Percentiles rank a stretch among this genome's conserved stretches.
phyloP scores from a whole-genome alignment of 2,888 invertebrate genomes.

The Seladonia tumulorum region DNA sequence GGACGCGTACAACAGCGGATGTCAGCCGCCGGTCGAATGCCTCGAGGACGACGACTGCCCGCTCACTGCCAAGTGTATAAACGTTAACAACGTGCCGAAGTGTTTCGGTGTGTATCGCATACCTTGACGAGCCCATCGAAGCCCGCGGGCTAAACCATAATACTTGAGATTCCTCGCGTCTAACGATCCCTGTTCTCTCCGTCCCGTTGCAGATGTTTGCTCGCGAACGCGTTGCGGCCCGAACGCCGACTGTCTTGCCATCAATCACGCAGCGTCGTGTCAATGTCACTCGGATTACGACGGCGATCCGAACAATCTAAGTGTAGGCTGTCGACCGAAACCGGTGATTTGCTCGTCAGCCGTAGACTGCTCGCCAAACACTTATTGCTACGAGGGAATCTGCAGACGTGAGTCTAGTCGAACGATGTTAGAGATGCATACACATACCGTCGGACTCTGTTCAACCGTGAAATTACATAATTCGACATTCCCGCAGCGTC shows the following conservation, averaged over 20 bases:
- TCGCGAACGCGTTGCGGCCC: conserved; percentile 91
- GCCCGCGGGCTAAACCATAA: background rate
- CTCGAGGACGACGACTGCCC: conserved; percentile 92
- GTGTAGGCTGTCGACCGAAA: conserved; percentile 90
- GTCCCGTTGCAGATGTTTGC: conserved; percentile 88
- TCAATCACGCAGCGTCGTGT: conserved; percentile 91
- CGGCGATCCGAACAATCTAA: conserved; percentile 90
- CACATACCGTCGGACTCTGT: background rate
- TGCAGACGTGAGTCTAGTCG: conserved; percentile 90
- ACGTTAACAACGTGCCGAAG: conserved; percentile 90
- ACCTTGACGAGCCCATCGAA: background rate
- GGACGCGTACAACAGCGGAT: conserved; percentile 93
- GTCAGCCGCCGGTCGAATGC: conserved; percentile 93
- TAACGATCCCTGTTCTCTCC: background rate
- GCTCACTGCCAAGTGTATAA: conserved; percentile 90
- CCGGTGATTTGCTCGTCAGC: conserved; percentile 90
- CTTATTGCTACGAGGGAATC: conserved; percentile 92
- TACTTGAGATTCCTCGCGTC: background rate
- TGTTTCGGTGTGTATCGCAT: conserved; percentile 87
- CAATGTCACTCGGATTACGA: conserved; percentile 91
- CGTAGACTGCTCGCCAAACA: conserved; percentile 90
- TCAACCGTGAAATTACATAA: background rate
- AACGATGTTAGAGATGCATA: background rate
- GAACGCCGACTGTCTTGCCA: conserved; percentile 93
- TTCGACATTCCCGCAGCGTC: conserved; percentile 85